Evolutionary conservation across 2,888 invertebrate species (phyloP).

Genomic region (Chalcosyrphus nemorum): DNA sequence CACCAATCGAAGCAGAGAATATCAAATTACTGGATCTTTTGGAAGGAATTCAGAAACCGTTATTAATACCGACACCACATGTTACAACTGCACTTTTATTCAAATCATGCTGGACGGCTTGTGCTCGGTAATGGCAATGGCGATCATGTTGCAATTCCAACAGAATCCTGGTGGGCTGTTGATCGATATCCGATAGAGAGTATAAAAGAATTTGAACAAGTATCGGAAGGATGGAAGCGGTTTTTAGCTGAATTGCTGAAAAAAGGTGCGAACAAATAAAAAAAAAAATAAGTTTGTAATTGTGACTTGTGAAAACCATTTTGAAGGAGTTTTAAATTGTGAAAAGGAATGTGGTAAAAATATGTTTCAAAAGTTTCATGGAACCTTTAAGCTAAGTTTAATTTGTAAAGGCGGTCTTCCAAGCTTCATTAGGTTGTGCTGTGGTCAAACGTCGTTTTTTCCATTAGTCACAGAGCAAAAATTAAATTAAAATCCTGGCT

Average conservation of each 20-base stretch:
- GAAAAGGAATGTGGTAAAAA: no score
- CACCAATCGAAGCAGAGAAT: constrained; percentile 19
- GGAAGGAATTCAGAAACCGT: neutral
- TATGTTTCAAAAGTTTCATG: no score
- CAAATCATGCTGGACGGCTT: constrained; percentile 88
- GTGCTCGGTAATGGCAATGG: constrained; percentile 83
- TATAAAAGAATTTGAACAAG: constrained; percentile 93
- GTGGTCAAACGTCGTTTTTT: no score
- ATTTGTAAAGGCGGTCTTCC: no score
- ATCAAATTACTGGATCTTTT: constrained; percentile 10
- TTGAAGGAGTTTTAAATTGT: no score
- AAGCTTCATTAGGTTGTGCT: no score
- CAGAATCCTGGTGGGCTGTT: constrained; percentile 77
- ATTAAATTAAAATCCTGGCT: no score
- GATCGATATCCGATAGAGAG: constrained; percentile 91
- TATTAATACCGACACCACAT: constrained; percentile 83
- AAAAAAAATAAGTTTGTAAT: no score
- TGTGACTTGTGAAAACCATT: no score
- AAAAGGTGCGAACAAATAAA: constrained; percentile 85
- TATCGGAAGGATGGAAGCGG: constrained; percentile 90
- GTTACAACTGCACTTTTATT: constrained; percentile 93
- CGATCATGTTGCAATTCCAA: constrained; percentile 72
- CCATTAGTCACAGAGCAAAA: no score
- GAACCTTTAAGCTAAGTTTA: no score
- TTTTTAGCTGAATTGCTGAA: constrained; percentile 88